Evolutionary conservation across 2,888 invertebrate species (phyloP).

Genomic region (Eupeodes luniger): DNA sequence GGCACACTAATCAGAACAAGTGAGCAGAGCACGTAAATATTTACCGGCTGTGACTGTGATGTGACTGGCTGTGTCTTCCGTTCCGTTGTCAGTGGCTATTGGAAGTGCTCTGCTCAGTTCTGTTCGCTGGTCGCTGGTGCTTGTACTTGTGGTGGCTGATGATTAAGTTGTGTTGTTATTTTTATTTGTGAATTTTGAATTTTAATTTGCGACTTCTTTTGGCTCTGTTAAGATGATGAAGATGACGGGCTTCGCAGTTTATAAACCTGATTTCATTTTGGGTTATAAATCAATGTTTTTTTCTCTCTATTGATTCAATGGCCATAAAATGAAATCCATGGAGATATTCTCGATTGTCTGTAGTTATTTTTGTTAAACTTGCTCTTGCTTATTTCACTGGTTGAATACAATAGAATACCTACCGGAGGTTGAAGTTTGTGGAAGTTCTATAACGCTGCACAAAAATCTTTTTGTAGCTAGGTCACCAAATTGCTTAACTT

Average conservation of each 20-base stretch:
- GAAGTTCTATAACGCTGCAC: too few relatives aligned
- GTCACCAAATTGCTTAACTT: too few relatives aligned
- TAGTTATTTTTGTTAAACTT: neutral
- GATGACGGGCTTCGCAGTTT: neutral
- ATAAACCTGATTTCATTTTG: conserved; percentile 21
- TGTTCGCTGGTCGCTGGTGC: neutral
- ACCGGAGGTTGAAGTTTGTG: too few relatives aligned
- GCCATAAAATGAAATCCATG: neutral
- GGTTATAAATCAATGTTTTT: neutral
- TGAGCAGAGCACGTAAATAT: conserved; percentile 66
- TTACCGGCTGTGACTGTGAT: conserved; percentile 59
- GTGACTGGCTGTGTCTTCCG: conserved; percentile 61
- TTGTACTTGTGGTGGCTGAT: neutral
- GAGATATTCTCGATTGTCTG: conserved; percentile 7
- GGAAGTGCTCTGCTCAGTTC: too few relatives aligned
- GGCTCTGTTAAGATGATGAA: conserved; percentile 3
- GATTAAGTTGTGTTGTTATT: conserved; percentile 3
- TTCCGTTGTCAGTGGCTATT: neutral
- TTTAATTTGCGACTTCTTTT: conserved; percentile 24
- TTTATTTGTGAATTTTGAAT: conserved; percentile 4
- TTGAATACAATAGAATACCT: neutral
- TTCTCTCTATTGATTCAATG: neutral
- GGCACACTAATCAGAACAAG: neutral
- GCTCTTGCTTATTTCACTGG: neutral
- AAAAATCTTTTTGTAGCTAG: too few relatives aligned